These are phyloP conservation scores for Thunnus maccoyii DNA, from an alignment of 2,113 vertebrate species.

Conservation along the genomic window DNA sequence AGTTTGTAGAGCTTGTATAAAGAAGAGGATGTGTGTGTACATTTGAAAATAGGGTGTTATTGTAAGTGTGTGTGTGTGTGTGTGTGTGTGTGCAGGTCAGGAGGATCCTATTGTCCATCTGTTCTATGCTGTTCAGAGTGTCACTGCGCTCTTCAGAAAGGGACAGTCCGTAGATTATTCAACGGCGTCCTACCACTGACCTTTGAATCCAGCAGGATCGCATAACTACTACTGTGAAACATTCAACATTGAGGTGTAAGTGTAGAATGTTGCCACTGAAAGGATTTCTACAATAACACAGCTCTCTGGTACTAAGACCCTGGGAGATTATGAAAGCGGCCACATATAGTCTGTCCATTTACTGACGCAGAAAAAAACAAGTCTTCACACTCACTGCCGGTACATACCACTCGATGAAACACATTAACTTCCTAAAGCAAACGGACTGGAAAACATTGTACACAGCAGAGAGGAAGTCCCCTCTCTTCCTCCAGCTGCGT, in stretches of 20 bases:
- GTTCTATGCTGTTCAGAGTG: conserved; percentile 29
- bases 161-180: conserved; percentile 21
- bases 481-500: neutral
- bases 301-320: neutral
- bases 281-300: neutral
- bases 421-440: neutral
- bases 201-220: neutral
- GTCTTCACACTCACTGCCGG: neutral
- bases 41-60: conserved; percentile 3
- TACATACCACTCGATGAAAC: conserved; percentile 17
- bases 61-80: neutral
- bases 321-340: neutral
- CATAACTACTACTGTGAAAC: too few species aligned
- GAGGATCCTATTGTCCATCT: neutral
- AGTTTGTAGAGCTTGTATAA: conserved; percentile 3
- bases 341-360: neutral
- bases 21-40: rapidly evolving
- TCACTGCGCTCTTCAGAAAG: conserved; percentile 23
- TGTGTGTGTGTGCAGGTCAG: neutral
- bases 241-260: too few species aligned
- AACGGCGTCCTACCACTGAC: conserved; percentile 17
- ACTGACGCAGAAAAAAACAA: neutral
- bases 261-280: neutral
- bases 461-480: neutral
- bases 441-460: neutral